phyloP scores from a whole-genome alignment of 2,797 vertebrate genomes.

The Poecile montanus region DNA sequence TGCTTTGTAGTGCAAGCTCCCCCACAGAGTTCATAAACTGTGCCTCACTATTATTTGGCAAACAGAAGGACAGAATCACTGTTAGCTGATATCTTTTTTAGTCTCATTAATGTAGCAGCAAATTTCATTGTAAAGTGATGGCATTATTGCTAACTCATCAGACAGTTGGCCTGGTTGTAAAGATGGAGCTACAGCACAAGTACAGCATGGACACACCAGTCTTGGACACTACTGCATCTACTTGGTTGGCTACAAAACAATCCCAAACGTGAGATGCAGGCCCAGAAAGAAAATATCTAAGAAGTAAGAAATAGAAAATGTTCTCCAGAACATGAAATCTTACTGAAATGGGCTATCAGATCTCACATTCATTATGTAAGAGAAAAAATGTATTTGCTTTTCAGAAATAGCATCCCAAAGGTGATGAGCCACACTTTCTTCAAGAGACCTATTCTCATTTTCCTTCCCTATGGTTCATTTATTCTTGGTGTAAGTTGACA shows the following conservation, averaged over 20 bases:
- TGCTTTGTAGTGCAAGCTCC: not conserved
- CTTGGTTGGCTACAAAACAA: not conserved
- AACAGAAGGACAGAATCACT: not conserved
- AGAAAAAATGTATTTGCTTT: not conserved
- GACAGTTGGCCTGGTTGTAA: not conserved
- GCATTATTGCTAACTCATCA: not conserved
- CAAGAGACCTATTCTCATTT: not conserved
- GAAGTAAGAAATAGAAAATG: not conserved
- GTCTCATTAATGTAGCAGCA: not conserved
- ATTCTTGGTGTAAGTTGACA: not conserved
- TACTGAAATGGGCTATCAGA: not conserved
- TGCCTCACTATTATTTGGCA: not conserved
- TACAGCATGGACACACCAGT: not conserved
- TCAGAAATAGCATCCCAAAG: not conserved
- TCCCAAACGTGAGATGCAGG: not conserved
- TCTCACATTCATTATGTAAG: not conserved
- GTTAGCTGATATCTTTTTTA: not conserved
- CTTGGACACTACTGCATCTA: not conserved
- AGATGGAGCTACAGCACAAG: not conserved
- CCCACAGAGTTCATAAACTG: slow-evolving; percentile 3
- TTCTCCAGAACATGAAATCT: not conserved
- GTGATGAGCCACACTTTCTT: not conserved
- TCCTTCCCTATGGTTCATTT: not conserved
- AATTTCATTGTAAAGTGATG: not conserved
- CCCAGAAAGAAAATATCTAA: not conserved